Evolutionary conservation across 1,140 invertebrate species (phyloP), one percentile per base, ranked within the genome.

Genomic region (Drosophila kohkoa): DNA sequence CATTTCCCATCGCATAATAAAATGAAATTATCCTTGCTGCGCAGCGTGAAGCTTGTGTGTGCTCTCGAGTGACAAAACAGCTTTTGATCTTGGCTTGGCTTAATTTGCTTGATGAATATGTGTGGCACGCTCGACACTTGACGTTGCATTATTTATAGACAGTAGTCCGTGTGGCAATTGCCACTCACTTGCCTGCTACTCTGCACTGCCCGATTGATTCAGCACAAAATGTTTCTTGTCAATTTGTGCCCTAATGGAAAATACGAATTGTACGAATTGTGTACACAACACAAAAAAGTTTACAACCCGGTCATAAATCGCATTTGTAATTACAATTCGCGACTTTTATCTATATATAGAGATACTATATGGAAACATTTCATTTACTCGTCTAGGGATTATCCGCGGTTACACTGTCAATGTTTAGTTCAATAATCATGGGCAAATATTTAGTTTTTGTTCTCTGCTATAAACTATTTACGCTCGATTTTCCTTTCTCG

Each of bases 21-120:
- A 35, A 49, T 25, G 6, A 70, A 75, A 64, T 51, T 63, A 64
- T 71, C 73, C 52, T 57, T 16, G 30, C 30, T 6, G 13, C 60
- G 49, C 20, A 25, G 20, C 20, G 20, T 25, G 20, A 25, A 25
- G 20, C 20, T 25, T 35, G 66, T 59, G 59, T 63, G 67, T 43
- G 11, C 35, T 45, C 58, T 57, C 55, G 55, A 55, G 67, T 65
- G 59, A 41, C 60, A 68, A 20, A 65, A 70, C 10, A 60, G 54
- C 83, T 80, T 57, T 87, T 87, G 82, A 87, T 71, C 68, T 80
- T 63, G 16, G 38, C 68, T 80, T 63, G 16, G 38, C 71, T 54
- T 74, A 67, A 79, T 87, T 79, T 87, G 82, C 88, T 88, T 87
- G 82, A 87, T 87, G 83, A 80, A 71, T 25, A 55, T 35, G 64